Evolutionary conservation across 2,797 vertebrate genomes (phyloP), one percentile per base, ranked within the genome.

Genomic region (Liparis tanakae): DNA sequence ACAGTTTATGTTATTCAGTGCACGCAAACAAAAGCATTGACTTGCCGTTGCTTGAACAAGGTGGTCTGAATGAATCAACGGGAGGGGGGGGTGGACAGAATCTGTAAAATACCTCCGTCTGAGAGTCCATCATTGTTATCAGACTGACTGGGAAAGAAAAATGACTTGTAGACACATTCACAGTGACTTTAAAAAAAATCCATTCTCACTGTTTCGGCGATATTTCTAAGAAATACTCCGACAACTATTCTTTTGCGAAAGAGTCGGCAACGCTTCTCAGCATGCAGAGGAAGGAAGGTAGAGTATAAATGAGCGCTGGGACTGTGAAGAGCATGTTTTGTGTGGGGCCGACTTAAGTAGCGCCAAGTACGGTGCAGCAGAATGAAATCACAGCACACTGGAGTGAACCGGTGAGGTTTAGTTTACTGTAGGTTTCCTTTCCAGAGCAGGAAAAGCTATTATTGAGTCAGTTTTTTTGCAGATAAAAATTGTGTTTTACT

Each of bases 181-280:
- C 48, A 10, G 22, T 0, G 34, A 54, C 60, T 74, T 76, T 54
- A 61, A 37, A 37, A 61, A 44, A 70, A 74, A 77, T 37, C 30
- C 70, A 68, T 37, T 63, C 65, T 67, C 62, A 36, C 48, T 14
- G 39, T 79, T 73, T 76, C 39, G 39, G 66, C 63, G 73, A 67
- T 64, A 77, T 81, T 83, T 83, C 1, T 36, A 60, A 68, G 78
- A 56, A 81, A 68, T 63, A 17, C 63, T 78, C 12, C 18, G 36
- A 65, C 54, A 63, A 36, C 57, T 74, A 44, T 54, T 53, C 79
- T 70, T 30, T 30, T 58, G 64, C 79, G 62, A 33, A 54, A 10
- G 58, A 50, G 60, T 67, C n/a, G 60, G 59, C 1, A 0, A 44
- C 60, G 59, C 74, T 72, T 30, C 46, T 54, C 39, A 37, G 51